A percentile compares a stretch with the other conserved stretches of the same genome.
phyloP scores from a whole-genome alignment of 2,888 invertebrate genomes.

The Tiphia femorata region DNA sequence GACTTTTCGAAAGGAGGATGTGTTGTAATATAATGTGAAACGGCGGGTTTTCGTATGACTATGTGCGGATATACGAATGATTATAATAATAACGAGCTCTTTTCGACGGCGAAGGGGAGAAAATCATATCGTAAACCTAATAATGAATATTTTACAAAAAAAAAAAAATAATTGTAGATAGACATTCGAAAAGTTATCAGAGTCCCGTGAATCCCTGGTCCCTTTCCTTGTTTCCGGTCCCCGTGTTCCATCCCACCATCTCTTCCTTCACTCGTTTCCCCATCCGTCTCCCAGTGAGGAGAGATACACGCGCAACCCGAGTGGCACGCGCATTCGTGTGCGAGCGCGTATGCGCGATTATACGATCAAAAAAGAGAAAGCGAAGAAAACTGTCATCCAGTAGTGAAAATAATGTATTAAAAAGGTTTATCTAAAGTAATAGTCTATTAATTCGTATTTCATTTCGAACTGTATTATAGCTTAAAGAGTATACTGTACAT shows the following conservation, averaged over 20 bases:
- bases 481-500: conserved; percentile 68
- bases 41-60: conserved; percentile 27
- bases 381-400: conserved; percentile 50
- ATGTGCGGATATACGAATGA: conserved; percentile 47
- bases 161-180: conserved; percentile 66
- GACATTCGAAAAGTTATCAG: conserved; percentile 48
- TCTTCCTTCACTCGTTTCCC: conserved; percentile 6
- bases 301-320: conserved; percentile 27
- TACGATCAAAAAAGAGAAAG: conserved; percentile 46
- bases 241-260: not conserved
- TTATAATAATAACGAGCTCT: conserved; percentile 30
- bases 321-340: conserved; percentile 18
- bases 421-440: conserved; percentile 62
- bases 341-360: conserved; percentile 25
- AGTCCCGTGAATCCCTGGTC: conserved; percentile 22
- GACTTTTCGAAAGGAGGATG: conserved; percentile 19
- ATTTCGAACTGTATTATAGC: conserved; percentile 67
- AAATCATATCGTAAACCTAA: conserved; percentile 69
- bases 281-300: conserved; percentile 19
- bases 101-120: conserved; percentile 47
- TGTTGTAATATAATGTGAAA: conserved; percentile 51
- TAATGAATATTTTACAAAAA: conserved; percentile 68
- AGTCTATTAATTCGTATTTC: conserved; percentile 67
- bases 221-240: not conserved
- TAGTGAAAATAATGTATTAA: conserved; percentile 66